phyloP scores from a whole-genome alignment of 2,797 vertebrate genomes.

The Glossophaga mutica region DNA sequence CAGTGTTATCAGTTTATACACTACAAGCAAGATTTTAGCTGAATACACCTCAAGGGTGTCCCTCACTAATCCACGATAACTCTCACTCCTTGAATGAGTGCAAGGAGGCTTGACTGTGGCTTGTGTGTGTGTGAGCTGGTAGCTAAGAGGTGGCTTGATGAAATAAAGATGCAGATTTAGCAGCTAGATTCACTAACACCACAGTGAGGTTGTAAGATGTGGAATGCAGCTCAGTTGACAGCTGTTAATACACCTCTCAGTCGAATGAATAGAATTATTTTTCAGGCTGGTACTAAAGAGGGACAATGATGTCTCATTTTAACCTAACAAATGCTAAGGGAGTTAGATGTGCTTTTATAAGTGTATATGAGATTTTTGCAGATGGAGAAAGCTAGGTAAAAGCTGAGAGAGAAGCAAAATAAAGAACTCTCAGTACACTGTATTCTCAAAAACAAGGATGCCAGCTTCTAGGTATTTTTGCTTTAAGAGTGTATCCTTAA shows the following conservation, averaged over 20 bases:
- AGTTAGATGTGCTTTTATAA: neutral
- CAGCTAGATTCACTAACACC: neutral
- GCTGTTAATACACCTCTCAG: neutral
- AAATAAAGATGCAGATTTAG: neutral
- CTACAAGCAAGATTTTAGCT: neutral
- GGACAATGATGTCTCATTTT: neutral
- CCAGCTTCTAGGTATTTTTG: neutral
- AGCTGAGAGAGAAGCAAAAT: neutral
- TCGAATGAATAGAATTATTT: neutral
- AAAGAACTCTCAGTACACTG: neutral
- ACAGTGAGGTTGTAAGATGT: neutral
- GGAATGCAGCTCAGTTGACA: neutral
- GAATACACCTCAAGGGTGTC: neutral
- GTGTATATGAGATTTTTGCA: neutral
- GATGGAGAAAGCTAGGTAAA: neutral
- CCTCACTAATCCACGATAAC: neutral
- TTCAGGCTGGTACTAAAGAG: neutral
- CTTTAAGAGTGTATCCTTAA: neutral
- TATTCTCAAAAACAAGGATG: neutral
- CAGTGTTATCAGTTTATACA: neutral
- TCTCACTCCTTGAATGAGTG: neutral
- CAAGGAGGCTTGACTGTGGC: neutral
- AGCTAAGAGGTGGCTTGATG: neutral
- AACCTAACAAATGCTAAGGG: neutral
- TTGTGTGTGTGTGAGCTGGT: neutral